Percentiles rank a stretch among this genome's conserved stretches.
These are phyloP conservation scores for Branchipolynoe longqiensis DNA, from an alignment of 2,888 invertebrate genomes.

Conservation along the genomic window DNA sequence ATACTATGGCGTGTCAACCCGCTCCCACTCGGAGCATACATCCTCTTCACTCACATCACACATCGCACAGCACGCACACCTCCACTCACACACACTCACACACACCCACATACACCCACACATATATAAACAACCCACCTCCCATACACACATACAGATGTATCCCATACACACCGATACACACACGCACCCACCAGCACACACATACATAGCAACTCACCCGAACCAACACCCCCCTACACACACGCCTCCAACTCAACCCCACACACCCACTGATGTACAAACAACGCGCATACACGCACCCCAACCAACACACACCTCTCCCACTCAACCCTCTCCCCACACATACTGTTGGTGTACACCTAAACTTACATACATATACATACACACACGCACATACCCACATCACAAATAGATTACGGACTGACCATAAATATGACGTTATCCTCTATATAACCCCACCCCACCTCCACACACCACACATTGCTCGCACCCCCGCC, in stretches of 20 bases:
- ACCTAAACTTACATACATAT: not conserved
- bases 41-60: too few relatives aligned
- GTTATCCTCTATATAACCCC: not conserved
- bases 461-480: not conserved
- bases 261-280: too few relatives aligned
- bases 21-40: too few relatives aligned
- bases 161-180: not conserved
- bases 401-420: not conserved
- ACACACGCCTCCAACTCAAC: too few relatives aligned
- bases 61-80: too few relatives aligned
- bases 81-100: too few relatives aligned
- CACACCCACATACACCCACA: too few relatives aligned
- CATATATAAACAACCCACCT: not conserved
- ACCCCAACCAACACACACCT: not conserved
- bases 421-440: not conserved
- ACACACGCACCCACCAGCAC: too few relatives aligned
- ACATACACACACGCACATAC: not conserved
- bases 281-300: not conserved
- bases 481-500: slow-evolving; percentile 5
- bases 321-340: not conserved
- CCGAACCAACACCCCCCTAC: too few relatives aligned
- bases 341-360: not conserved
- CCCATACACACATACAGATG: not conserved
- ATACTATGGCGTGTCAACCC: too few relatives aligned
- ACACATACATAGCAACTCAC: too few relatives aligned